Evolutionary conservation across 1,140 invertebrate species (phyloP).

Genomic region (Eupristina koningsbergeri): DNA sequence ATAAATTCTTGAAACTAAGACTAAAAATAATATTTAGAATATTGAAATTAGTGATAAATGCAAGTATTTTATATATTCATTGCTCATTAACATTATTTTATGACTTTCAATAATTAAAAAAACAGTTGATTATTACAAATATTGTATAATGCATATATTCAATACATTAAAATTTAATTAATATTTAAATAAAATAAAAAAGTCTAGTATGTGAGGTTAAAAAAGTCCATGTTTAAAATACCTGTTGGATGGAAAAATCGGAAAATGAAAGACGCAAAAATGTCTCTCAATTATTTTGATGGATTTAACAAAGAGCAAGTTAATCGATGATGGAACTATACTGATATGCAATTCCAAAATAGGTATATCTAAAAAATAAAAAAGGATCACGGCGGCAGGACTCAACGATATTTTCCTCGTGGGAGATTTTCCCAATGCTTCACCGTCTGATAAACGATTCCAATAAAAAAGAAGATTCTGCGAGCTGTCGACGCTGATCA

Average conservation of each 20-base stretch:
- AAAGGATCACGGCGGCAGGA: background rate
- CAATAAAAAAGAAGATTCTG: conserved; percentile 9
- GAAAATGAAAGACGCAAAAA: conserved; percentile 34
- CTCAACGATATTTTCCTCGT: conserved; percentile 6
- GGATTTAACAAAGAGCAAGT: background rate
- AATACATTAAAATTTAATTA: too few relatives aligned
- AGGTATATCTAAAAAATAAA: background rate
- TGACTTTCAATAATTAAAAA: too few relatives aligned
- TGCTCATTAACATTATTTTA: too few relatives aligned
- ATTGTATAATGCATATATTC: too few relatives aligned
- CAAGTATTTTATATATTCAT: too few relatives aligned
- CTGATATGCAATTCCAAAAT: conserved; percentile 5
- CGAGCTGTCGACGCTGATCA: background rate
- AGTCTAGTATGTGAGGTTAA: background rate
- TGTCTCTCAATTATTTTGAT: background rate
- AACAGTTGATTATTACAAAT: too few relatives aligned
- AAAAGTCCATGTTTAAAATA: conserved; percentile 31
- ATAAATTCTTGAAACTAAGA: too few relatives aligned
- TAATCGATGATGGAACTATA: conserved; percentile 15
- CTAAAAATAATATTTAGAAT: too few relatives aligned
- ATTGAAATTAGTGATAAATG: too few relatives aligned
- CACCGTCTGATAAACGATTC: conserved; percentile 19
- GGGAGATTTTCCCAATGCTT: background rate
- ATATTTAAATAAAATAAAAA: background rate
- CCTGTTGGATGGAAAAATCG: background rate